Percentiles rank a stretch among this genome's conserved stretches.
These are phyloP conservation scores for Sminthurides aquaticus DNA, from an alignment of 2,888 invertebrate genomes.

Conservation along the genomic window DNA sequence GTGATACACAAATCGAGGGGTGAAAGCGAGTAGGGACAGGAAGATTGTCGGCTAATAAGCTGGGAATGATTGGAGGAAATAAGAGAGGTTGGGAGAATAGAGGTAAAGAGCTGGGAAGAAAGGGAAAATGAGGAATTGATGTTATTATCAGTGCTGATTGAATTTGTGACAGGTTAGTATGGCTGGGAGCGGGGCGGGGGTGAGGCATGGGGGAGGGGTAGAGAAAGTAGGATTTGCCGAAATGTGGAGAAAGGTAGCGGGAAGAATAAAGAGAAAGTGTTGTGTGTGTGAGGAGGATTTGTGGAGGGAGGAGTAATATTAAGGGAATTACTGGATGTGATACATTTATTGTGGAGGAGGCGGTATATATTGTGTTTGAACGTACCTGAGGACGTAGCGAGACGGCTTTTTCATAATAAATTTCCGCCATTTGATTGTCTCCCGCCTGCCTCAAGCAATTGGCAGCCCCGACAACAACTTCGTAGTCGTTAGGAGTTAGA, in stretches of 20 bases:
- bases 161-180: conserved; percentile 7
- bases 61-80: neutral
- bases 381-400: conserved; percentile 56
- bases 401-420: conserved; percentile 76
- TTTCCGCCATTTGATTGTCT: conserved; percentile 72
- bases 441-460: conserved; percentile 76
- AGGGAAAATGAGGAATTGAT: conserved; percentile 6
- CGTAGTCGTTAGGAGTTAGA: conserved; percentile 69
- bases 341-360: neutral
- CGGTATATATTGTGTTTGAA: neutral
- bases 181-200: neutral
- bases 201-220: neutral
- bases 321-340: neutral
- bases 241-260: neutral
- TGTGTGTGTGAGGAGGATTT: conserved; percentile 3
- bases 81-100: neutral
- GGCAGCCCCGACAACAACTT: conserved; percentile 77
- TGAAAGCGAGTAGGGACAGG: neutral
- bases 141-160: conserved; percentile 8
- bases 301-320: neutral
- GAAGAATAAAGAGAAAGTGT: neutral
- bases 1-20: too few relatives aligned
- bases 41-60: neutral
- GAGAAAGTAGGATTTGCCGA: conserved; percentile 1
- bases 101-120: neutral